These are phyloP conservation scores for Drosophila mercatorum DNA, from an alignment of 2,888 invertebrate genomes.

Conservation along the genomic window DNA sequence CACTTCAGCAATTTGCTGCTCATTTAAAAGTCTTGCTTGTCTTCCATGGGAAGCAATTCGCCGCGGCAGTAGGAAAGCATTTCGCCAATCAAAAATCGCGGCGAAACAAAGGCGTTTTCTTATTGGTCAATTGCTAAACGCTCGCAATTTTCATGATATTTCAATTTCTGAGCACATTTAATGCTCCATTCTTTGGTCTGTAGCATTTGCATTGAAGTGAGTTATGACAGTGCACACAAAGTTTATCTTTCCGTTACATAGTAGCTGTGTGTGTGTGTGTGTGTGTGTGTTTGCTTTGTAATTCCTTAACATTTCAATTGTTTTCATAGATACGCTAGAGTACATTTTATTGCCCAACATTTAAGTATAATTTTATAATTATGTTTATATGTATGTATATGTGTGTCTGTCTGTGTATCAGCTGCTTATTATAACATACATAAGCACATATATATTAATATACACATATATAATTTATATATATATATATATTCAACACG, in stretches of 20 bases:
- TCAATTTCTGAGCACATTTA: not conserved
- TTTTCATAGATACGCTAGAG: slow-evolving; percentile 56
- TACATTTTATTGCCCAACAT: slow-evolving; percentile 77
- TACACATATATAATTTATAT: slow-evolving; percentile 13
- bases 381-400: slow-evolving; percentile 22
- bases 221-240: slow-evolving; percentile 1
- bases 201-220: slow-evolving; percentile 16
- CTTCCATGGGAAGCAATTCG: slow-evolving; percentile 19
- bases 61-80: slow-evolving; percentile 9
- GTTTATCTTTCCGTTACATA: slow-evolving; percentile 7
- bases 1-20: slow-evolving; percentile 5
- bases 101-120: not conserved
- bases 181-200: slow-evolving; percentile 1
- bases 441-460: slow-evolving; percentile 28
- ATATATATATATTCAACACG: slow-evolving; percentile 28
- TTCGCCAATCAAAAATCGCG: slow-evolving; percentile 4
- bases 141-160: slow-evolving; percentile 6
- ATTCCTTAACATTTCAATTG: slow-evolving; percentile 53
- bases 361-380: slow-evolving; percentile 57
- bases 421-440: slow-evolving; percentile 34
- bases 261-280: slow-evolving; percentile 17
- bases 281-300: slow-evolving; percentile 16
- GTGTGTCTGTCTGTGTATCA: slow-evolving; percentile 16
- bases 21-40: slow-evolving; percentile 7
- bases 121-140: slow-evolving; percentile 4